A percentile compares a stretch with the other conserved stretches of the same genome.
Evolutionary conservation across 2,797 vertebrate species (phyloP).

Genomic region (Meriones psammophilus): DNA sequence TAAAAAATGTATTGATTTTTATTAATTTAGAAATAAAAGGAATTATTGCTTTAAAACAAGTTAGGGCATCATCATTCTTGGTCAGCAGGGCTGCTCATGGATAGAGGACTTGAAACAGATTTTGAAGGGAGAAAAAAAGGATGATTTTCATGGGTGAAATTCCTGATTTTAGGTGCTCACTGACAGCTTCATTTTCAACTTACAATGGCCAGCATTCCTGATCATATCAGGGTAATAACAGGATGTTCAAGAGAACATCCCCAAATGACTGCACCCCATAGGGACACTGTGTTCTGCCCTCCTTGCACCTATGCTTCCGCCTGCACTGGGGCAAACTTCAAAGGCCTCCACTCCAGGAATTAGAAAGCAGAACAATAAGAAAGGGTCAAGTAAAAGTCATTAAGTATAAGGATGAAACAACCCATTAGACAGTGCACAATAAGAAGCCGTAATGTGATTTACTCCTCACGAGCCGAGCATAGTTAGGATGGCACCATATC

Average conservation of each 20-base stretch:
- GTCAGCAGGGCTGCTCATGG: not conserved
- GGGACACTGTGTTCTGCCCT: not conserved
- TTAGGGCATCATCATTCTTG: not conserved
- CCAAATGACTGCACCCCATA: not conserved
- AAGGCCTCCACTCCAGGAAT: not conserved
- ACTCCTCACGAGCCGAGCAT: constrained; percentile 38
- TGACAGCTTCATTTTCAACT: not conserved
- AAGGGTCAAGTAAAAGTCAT: constrained; percentile 11
- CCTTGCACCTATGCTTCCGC: not conserved
- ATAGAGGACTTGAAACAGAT: not conserved
- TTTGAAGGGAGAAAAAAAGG: constrained; percentile 36
- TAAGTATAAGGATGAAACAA: constrained; percentile 51
- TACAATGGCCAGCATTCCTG: not conserved
- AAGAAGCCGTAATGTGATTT: not conserved
- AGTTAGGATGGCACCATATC: not conserved
- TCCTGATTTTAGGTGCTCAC: not conserved
- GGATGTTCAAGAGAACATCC: not conserved
- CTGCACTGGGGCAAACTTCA: not conserved
- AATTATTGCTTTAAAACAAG: constrained; percentile 53
- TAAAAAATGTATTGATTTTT: not conserved
- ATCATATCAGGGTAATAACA: not conserved
- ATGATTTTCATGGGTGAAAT: constrained; percentile 35
- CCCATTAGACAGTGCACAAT: not conserved
- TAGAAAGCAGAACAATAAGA: not conserved
- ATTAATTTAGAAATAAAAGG: constrained; percentile 7